A percentile compares a stretch with the other conserved stretches of the same genome.
These are phyloP conservation scores for Pagetopsis macropterus DNA, from an alignment of 2,797 vertebrate genomes.

Conservation along the genomic window DNA sequence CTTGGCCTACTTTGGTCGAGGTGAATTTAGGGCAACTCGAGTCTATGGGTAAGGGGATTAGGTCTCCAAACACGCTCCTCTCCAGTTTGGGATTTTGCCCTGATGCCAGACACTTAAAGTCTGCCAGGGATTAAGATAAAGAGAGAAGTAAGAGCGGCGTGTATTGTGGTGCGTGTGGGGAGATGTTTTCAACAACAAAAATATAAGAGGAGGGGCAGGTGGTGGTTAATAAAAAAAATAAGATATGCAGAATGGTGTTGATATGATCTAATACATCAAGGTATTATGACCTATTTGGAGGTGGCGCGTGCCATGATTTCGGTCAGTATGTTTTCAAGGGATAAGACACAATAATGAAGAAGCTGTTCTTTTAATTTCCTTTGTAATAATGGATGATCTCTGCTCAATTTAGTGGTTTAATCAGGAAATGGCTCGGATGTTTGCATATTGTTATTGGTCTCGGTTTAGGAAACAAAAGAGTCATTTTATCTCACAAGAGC, in stretches of 20 bases:
- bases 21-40: conserved; percentile 83
- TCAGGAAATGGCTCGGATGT: conserved; percentile 65
- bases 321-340: conserved; percentile 74
- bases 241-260: conserved; percentile 37
- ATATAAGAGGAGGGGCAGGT: conserved; percentile 61
- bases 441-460: conserved; percentile 22
- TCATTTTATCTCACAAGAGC: background rate
- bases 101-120: conserved; percentile 86
- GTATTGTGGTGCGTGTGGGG: conserved; percentile 63
- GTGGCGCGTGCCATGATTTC: conserved; percentile 67
- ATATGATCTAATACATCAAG: conserved; percentile 72
- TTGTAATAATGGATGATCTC: conserved; percentile 76
- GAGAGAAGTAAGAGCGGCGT: conserved; percentile 79
- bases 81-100: conserved; percentile 83
- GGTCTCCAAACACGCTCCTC: conserved; percentile 79
- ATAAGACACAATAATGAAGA: conserved; percentile 73
- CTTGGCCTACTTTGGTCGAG: conserved; percentile 85
- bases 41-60: conserved; percentile 83
- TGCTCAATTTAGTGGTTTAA: conserved; percentile 74
- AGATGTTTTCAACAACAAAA: conserved; percentile 67
- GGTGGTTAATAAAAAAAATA: conserved; percentile 60
- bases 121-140: conserved; percentile 85
- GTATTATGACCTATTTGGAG: conserved; percentile 73
- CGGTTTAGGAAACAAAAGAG: conserved; percentile 37
- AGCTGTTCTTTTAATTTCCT: conserved; percentile 78